phyloP scores from a whole-genome alignment of 2,797 vertebrate species.

The Urosaurus nigricauda region DNA sequence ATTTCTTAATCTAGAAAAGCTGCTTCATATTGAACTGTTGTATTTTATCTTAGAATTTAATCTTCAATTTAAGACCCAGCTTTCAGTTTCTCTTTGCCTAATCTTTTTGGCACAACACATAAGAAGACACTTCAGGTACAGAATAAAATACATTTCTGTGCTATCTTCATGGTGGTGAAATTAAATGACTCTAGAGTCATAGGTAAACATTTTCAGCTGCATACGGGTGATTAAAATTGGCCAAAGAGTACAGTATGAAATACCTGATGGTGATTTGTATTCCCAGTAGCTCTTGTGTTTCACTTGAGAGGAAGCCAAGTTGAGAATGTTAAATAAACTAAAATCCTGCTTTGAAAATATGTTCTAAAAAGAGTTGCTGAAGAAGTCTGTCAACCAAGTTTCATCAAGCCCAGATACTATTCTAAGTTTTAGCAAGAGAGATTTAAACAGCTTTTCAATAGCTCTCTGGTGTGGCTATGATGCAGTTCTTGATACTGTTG shows the following conservation, averaged over 20 bases:
- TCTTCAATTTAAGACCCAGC: slow-evolving; percentile 48
- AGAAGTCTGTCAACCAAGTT: background rate
- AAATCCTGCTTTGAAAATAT: slow-evolving; percentile 10
- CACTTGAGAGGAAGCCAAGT: slow-evolving; percentile 41
- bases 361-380: background rate
- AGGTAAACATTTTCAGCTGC: slow-evolving; percentile 50
- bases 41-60: slow-evolving; percentile 60
- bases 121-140: slow-evolving; percentile 58
- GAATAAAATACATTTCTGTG: slow-evolving; percentile 60
- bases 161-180: slow-evolving; percentile 16
- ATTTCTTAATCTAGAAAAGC: slow-evolving; percentile 39
- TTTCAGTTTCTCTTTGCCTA: slow-evolving; percentile 58
- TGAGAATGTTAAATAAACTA: slow-evolving; percentile 37
- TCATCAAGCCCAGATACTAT: background rate
- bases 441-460: too few relatives aligned
- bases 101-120: slow-evolving; percentile 61
- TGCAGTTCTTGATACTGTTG: too few relatives aligned
- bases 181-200: slow-evolving; percentile 19
- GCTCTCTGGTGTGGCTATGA: too few relatives aligned
- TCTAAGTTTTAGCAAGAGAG: too few relatives aligned
- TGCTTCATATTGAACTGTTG: slow-evolving; percentile 34
- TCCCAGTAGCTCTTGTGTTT: slow-evolving; percentile 42
- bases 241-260: slow-evolving; percentile 35
- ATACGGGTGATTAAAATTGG: slow-evolving; percentile 49
- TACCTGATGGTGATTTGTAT: slow-evolving; percentile 51